Percentiles rank a stretch among this genome's conserved stretches.
Conservation (phyloP, 2,888 invertebrate species). For the Carcina quercana region DNA sequence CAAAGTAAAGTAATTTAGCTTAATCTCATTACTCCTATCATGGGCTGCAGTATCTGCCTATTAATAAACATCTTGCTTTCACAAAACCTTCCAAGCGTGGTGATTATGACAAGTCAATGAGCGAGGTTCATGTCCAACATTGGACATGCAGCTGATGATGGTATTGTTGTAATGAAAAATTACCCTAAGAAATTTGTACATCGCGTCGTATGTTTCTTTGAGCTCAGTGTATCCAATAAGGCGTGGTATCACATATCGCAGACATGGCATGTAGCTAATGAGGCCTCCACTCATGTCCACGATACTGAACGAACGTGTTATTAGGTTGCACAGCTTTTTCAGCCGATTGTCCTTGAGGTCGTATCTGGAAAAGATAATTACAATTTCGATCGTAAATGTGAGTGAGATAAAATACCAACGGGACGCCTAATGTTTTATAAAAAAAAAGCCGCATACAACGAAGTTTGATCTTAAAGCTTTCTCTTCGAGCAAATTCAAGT, state of each 20-base stretch:
- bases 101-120: too few relatives aligned
- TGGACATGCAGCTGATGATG: background rate
- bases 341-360: conserved; percentile 73
- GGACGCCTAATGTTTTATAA: too few relatives aligned
- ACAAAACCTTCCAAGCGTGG: too few relatives aligned
- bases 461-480: too few relatives aligned
- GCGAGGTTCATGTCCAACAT: too few relatives aligned
- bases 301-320: conserved; percentile 76
- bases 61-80: too few relatives aligned
- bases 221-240: conserved; percentile 76
- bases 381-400: background rate
- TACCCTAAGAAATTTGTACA: conserved; percentile 75
- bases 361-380: conserved; percentile 47
- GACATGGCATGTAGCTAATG: conserved; percentile 79
- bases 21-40: too few relatives aligned
- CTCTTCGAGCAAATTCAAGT: too few relatives aligned
- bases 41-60: too few relatives aligned
- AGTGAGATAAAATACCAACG: too few relatives aligned
- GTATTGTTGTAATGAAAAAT: conserved; percentile 16
- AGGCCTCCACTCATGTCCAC: conserved; percentile 82
- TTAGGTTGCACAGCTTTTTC: conserved; percentile 66
- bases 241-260: conserved; percentile 78
- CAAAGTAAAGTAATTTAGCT: too few relatives aligned
- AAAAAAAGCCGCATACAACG: too few relatives aligned
- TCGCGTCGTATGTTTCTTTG: conserved; percentile 53